phyloP scores from a whole-genome alignment of 2,797 vertebrate species.

The Danionella dracula region DNA sequence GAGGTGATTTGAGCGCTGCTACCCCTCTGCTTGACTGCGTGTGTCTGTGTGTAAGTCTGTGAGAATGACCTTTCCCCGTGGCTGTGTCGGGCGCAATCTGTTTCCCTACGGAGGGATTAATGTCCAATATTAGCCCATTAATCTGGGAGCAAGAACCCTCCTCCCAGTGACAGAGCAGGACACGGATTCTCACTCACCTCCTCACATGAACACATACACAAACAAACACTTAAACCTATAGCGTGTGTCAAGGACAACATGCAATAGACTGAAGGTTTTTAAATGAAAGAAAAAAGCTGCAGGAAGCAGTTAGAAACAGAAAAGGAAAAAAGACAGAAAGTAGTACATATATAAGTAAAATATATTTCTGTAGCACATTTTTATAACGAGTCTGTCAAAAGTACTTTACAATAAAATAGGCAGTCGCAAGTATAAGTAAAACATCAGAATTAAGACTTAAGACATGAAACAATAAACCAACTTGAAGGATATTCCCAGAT shows the following conservation, averaged over 20 bases:
- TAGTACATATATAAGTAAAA: too few relatives aligned
- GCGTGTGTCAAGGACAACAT: constrained; percentile 5
- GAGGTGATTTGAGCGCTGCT: neutral
- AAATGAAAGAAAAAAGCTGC: constrained; percentile 13
- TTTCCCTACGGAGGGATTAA: constrained; percentile 62
- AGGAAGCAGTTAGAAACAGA: neutral
- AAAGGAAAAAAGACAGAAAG: neutral
- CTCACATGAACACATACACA: constrained; percentile 4
- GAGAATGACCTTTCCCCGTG: constrained; percentile 29
- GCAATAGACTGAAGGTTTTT: constrained; percentile 18
- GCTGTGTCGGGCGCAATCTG: constrained; percentile 22
- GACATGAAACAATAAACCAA: too few relatives aligned
- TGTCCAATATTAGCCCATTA: constrained; percentile 62
- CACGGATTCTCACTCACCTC: constrained; percentile 26
- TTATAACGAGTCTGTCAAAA: too few relatives aligned
- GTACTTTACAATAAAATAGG: too few relatives aligned
- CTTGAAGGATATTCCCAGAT: too few relatives aligned
- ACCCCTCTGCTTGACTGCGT: constrained; percentile 17
- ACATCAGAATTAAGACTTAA: too few relatives aligned
- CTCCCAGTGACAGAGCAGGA: constrained; percentile 50
- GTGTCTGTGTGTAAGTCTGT: constrained; percentile 28
- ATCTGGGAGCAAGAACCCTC: constrained; percentile 55
- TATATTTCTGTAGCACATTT: too few relatives aligned
- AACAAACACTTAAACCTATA: neutral
- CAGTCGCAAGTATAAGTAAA: too few relatives aligned